Evolutionary conservation across 2,113 vertebrate genomes (phyloP).

Genomic region (Tympanuchus pallidicinctus): DNA sequence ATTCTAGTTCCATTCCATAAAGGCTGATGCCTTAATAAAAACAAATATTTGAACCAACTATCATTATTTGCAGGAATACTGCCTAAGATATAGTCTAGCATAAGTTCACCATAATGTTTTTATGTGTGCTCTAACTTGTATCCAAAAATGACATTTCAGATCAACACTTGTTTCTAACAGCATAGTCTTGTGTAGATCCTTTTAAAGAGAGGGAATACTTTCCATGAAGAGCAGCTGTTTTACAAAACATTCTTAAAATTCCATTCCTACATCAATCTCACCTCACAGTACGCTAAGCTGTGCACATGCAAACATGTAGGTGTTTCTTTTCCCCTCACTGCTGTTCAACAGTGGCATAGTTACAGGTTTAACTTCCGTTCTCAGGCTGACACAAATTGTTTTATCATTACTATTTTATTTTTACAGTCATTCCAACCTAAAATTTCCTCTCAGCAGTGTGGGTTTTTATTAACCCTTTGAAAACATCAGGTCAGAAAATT

Average conservation of each 20-base stretch:
- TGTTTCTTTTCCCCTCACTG: neutral
- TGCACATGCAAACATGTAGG: neutral
- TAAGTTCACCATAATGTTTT: neutral
- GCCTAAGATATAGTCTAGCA: neutral
- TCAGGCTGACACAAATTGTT: neutral
- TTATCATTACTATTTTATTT: constrained; percentile 29
- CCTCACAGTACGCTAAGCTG: neutral
- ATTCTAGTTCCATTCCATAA: neutral
- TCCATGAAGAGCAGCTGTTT: neutral
- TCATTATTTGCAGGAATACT: neutral
- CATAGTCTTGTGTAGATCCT: neutral
- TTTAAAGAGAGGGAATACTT: neutral
- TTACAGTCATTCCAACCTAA: neutral
- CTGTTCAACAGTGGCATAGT: neutral
- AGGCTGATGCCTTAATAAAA: neutral
- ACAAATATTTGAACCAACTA: neutral
- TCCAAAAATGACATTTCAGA: neutral
- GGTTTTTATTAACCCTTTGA: constrained; percentile 54
- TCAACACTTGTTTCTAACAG: neutral
- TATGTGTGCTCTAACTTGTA: neutral
- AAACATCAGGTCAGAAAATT: constrained; percentile 44
- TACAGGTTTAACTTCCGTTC: neutral
- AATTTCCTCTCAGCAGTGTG: neutral
- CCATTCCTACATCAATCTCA: neutral
- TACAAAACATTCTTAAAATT: neutral